A percentile compares a stretch with the other conserved stretches of the same genome.
Evolutionary conservation across 2,888 invertebrate genomes (phyloP).

Genomic region (Nomada lathburiana): DNA sequence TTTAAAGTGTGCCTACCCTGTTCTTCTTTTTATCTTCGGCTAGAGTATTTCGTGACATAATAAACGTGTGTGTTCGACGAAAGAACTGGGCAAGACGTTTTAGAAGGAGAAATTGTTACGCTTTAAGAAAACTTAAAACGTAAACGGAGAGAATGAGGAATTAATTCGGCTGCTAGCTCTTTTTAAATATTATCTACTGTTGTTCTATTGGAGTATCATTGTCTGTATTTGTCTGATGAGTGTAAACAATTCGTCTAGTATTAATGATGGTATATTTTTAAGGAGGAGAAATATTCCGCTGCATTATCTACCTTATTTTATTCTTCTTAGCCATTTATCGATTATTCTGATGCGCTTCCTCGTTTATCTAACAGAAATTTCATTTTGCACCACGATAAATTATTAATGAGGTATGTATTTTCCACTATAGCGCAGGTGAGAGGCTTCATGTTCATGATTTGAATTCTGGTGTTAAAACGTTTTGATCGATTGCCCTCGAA

Average conservation of each 20-base stretch:
- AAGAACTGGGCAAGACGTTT: too few species aligned
- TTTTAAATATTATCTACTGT: too few species aligned
- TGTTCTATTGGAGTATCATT: too few species aligned
- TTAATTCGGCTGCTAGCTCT: too few species aligned
- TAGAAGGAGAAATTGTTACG: too few species aligned
- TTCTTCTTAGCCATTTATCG: not conserved
- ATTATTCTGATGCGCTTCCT: not conserved
- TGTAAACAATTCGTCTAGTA: not conserved
- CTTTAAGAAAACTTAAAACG: too few species aligned
- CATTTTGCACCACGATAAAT: not conserved
- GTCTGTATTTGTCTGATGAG: too few species aligned
- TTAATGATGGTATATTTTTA: not conserved
- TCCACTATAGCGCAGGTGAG: not conserved
- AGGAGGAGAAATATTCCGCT: not conserved
- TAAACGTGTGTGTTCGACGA: not conserved
- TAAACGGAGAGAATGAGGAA: too few species aligned
- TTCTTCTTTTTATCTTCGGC: not conserved
- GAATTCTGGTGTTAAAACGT: not conserved
- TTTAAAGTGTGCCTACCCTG: not conserved
- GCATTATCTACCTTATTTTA: not conserved
- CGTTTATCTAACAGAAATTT: not conserved
- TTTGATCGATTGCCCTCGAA: not conserved
- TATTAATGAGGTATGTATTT: not conserved
- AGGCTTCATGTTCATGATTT: not conserved
- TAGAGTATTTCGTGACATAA: constrained; percentile 2